Base-by-base conservation (phyloP, 2,797 vertebrate species). In the Pseudomugil gertrudae region DNA sequence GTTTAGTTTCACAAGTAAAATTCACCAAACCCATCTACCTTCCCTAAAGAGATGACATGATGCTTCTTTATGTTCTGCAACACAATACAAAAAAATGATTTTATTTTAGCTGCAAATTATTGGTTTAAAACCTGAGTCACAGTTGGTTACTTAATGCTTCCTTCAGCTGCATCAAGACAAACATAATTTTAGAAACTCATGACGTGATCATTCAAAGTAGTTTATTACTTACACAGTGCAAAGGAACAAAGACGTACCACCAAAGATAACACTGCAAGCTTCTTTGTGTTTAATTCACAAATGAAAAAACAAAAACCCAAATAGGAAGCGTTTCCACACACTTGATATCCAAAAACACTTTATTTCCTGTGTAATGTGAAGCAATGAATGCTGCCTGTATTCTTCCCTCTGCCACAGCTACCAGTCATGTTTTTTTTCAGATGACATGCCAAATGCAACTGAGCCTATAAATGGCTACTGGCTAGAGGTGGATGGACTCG, bases 381-480 rank as follows among this genome's bases (percentile, higher is more conserved):
- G 59, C 57, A 73, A 60, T 50, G 29, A 64, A 68, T 29, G 36
- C 33, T 58, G 26, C 48, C 57, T 58, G 48, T 55, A 35, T 38
- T 51, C 54, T 67, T 71, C 17, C 43, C 51, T 45, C 19, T 65
- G 70, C 63, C 67, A 78, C 66, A 69, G 75, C 72, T 24, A 33
- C 53, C 2, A 43, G 66, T 76, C 67, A 55, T 51, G 76, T 45
- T 45, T 21, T 45, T 63, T 76, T 73, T 84, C 65, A 77, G 83
- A 80, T 78, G 82, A 75, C 72, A 79, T 11, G 78, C 80, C 79
- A 80, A 84, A 84, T 76, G 85, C 82, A 82, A 59, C 82, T 59
- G 68, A 80, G 81, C 84, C 74, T 74, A 69, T 83, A 84, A 87
- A 83, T 82, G 84, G 75, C 77, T 77, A 61, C 84, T 83, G 85